Base-by-base conservation (phyloP, 64 coral and sea anemone genomes). In the Cladopsammia gracilis region DNA sequence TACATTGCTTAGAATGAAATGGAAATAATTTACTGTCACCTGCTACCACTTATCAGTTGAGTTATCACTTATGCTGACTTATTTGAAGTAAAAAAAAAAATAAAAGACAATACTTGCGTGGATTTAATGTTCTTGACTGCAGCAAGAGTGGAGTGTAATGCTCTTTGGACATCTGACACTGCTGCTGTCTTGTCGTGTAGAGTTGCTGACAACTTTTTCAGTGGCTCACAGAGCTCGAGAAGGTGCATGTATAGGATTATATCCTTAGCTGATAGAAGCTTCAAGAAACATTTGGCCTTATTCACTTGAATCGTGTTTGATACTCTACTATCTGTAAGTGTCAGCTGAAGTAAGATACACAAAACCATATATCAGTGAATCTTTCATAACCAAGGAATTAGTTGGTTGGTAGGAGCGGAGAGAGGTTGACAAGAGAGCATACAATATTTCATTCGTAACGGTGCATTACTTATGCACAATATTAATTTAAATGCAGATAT, bases 71-170 rank as follows among this genome's bases (percentile, higher is more conserved):
- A n/a, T n/a, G n/a, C n/a, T n/a, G n/a, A n/a, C n/a, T n/a, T n/a
- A n/a, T n/a, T n/a, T n/a, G n/a, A n/a, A n/a, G n/a, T n/a, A 25
- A 78, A 78, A 78, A 48, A 78, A 78, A 78, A 78, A 71, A 43
- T 43, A n/a, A 68, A 68, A 68, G 25, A 68, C 64, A 71, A 78
- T 78, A 78, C 75, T 78, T 78, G 53, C 75, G 52, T 78, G 75
- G 75, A 78, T 78, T 78, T 78, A 78, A 78, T 78, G n/a, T 78
- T 78, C 75, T 78, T 78, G 75, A 78, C 50, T 78, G 58, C 75
- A 78, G 75, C 75, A 78, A 78, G 75, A 78, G 75, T 78, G 75
- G 75, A 78, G 58, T 78, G 75, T 78, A 78, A 54, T 49, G 58
- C 58, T 78, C 75, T 78, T 49, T 59, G 75, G 75, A 78, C 20